A percentile compares a stretch with the other conserved stretches of the same genome.
Evolutionary conservation across 2,113 vertebrate genomes (phyloP).

Genomic region (Pelobates fuscus): DNA sequence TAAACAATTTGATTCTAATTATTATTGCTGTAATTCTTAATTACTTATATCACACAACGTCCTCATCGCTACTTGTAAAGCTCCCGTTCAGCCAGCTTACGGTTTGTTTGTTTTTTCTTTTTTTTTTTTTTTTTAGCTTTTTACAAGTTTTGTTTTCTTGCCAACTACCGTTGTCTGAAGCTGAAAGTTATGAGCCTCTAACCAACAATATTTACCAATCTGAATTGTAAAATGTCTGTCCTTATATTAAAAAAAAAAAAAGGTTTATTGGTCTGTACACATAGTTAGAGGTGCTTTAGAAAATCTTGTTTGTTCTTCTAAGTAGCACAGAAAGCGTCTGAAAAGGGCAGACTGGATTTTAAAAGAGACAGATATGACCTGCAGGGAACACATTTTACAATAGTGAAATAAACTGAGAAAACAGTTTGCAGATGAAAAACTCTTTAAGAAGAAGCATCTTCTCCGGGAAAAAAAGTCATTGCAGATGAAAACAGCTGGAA

Average conservation of each 20-base stretch:
- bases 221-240: conserved; percentile 52
- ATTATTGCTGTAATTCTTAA: too few relatives aligned
- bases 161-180: conserved; percentile 20
- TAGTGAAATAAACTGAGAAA: conserved; percentile 65
- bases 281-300: conserved; percentile 61
- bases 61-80: too few relatives aligned
- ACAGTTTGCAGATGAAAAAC: conserved; percentile 68
- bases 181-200: conserved; percentile 27
- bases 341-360: conserved; percentile 65
- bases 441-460: conserved; percentile 67
- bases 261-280: conserved; percentile 61
- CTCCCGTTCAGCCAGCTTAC: too few relatives aligned
- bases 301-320: conserved; percentile 61
- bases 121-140: too few relatives aligned
- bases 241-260: conserved; percentile 50
- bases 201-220: conserved; percentile 42
- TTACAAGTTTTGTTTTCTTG: not conserved
- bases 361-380: conserved; percentile 64
- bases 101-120: too few relatives aligned
- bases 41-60: too few relatives aligned
- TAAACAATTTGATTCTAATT: too few relatives aligned
- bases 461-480: conserved; percentile 53
- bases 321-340: conserved; percentile 57
- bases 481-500: conserved; percentile 71
- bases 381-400: conserved; percentile 69